Percentiles rank a stretch among this genome's conserved stretches.
These are phyloP conservation scores for Mormyrus lacerda DNA, from an alignment of 2,113 vertebrate genomes.

Conservation along the genomic window DNA sequence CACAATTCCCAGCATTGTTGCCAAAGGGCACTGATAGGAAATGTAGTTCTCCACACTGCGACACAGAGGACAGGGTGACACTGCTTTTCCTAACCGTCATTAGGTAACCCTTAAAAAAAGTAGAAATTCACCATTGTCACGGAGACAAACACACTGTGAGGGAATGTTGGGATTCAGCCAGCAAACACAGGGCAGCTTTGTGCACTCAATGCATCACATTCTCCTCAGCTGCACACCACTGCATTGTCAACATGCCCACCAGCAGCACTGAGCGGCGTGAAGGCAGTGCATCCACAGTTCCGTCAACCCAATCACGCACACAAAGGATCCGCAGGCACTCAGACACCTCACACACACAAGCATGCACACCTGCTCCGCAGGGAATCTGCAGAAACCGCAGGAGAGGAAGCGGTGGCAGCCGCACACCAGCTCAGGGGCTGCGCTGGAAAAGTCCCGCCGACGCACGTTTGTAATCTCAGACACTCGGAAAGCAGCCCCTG, in stretches of 20 bases:
- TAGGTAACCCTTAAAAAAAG: neutral
- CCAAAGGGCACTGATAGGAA: neutral
- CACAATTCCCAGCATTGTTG: neutral
- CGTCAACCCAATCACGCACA: neutral
- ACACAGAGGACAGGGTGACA: neutral
- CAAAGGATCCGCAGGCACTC: neutral
- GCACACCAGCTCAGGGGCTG: slow-evolving; percentile 35
- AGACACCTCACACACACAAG: neutral
- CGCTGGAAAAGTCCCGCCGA: slow-evolving; percentile 68
- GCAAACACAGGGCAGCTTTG: neutral
- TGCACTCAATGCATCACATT: neutral
- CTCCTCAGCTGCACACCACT: slow-evolving; percentile 31
- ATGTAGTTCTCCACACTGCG: neutral
- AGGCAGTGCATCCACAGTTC: slow-evolving; percentile 7
- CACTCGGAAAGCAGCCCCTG: slow-evolving; percentile 2
- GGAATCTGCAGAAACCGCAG: slow-evolving; percentile 39
- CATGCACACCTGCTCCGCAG: neutral
- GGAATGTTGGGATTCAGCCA: neutral
- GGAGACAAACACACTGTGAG: neutral
- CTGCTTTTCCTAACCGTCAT: neutral
- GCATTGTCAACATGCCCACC: slow-evolving; percentile 32
- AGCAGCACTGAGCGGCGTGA: slow-evolving; percentile 23
- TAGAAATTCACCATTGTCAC: neutral
- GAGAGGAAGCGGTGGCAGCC: slow-evolving; percentile 49
- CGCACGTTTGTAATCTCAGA: slow-evolving; percentile 21